Evolutionary conservation across 2,888 invertebrate species (phyloP).

Genomic region (Thereva unica): DNA sequence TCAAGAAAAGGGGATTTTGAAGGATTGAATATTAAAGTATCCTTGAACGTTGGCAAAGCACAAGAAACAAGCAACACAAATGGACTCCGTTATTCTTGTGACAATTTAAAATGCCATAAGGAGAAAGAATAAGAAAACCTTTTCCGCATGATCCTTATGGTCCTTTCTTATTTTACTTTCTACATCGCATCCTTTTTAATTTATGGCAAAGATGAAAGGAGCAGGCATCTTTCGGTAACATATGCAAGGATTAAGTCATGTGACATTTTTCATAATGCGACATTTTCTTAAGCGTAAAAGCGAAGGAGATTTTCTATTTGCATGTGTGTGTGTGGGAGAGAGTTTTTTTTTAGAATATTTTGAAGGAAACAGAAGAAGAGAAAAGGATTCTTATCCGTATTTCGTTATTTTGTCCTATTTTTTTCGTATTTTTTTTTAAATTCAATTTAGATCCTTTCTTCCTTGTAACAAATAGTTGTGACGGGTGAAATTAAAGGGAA

Average conservation of each 20-base stretch:
- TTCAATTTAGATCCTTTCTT: slow-evolving; percentile 26
- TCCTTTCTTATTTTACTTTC: slow-evolving; percentile 6
- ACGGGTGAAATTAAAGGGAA: slow-evolving; percentile 23
- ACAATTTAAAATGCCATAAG: slow-evolving; percentile 19
- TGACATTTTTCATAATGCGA: slow-evolving; percentile 25
- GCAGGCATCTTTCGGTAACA: slow-evolving; percentile 18
- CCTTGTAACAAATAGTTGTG: slow-evolving; percentile 9
- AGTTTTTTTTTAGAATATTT: not conserved
- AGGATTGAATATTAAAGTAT: slow-evolving; percentile 17
- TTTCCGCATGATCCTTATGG: slow-evolving; percentile 14
- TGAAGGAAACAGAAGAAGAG: not conserved
- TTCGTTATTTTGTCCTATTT: not conserved
- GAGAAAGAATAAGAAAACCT: slow-evolving; percentile 1
- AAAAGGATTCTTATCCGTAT: slow-evolving; percentile 6
- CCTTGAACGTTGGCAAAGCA: not conserved
- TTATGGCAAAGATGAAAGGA: not conserved
- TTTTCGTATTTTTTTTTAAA: slow-evolving; percentile 10
- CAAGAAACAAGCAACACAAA: slow-evolving; percentile 8
- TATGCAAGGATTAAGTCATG: slow-evolving; percentile 36
- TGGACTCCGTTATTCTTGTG: slow-evolving; percentile 26
- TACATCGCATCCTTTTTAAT: not conserved
- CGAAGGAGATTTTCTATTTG: not conserved
- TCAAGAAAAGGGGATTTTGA: slow-evolving; percentile 28
- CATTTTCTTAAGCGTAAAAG: slow-evolving; percentile 14
- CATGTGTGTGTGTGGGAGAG: too few relatives aligned